These are phyloP conservation scores for Montifringilla adamsi DNA, from an alignment of 2,113 vertebrate genomes.

Conservation along the genomic window DNA sequence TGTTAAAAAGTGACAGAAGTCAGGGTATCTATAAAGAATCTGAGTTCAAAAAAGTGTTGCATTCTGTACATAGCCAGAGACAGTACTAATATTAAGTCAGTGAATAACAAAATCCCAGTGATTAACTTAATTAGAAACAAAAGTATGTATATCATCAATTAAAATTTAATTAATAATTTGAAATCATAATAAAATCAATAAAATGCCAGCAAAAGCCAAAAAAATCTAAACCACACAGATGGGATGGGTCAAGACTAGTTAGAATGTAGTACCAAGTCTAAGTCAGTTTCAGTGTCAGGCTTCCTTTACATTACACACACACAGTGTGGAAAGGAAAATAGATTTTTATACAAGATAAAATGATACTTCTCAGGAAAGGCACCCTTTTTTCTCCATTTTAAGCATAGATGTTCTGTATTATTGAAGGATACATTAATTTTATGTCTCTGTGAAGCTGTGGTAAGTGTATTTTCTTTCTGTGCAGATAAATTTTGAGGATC, in stretches of 20 bases:
- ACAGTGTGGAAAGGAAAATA: not conserved
- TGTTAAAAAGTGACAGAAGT: constrained; percentile 28
- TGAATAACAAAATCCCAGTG: not conserved
- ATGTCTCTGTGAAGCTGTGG: not conserved
- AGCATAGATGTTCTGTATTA: not conserved
- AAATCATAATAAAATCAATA: not conserved
- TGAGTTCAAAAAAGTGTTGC: not conserved
- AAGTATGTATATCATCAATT: not conserved
- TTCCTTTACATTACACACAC: not conserved
- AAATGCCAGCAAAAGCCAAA: not conserved
- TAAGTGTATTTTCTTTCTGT: not conserved
- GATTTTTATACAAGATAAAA: not conserved
- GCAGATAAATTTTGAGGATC: not conserved
- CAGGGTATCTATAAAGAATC: not conserved
- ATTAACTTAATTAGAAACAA: not conserved
- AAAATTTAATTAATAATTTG: not conserved
- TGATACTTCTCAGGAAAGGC: not conserved
- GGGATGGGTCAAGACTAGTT: not conserved
- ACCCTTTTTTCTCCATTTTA: not conserved
- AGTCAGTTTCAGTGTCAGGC: not conserved
- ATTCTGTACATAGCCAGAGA: not conserved
- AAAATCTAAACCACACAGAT: not conserved
- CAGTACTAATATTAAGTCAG: not conserved
- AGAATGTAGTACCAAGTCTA: not conserved
- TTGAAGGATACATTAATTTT: not conserved